Percentiles rank a stretch among this genome's conserved stretches.
phyloP scores from a whole-genome alignment of 1,140 invertebrate genomes.

The Coenobita brevimanus region DNA sequence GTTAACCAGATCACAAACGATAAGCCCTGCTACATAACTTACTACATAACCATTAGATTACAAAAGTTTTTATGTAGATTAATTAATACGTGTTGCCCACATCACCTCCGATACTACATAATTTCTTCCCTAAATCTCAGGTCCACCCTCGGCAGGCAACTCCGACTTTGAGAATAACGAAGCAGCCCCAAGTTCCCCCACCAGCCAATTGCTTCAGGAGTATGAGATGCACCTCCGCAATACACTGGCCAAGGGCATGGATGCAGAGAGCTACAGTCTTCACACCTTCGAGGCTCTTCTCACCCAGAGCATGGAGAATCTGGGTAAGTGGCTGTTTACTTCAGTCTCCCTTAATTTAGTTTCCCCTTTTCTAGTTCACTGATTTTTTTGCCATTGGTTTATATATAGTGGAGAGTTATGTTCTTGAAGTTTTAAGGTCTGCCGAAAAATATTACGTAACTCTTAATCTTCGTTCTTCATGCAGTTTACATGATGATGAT shows the following conservation, averaged over 20 bases:
- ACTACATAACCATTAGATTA: neutral
- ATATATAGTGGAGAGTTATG: no score
- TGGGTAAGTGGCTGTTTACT: conserved; percentile 76
- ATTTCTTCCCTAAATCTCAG: neutral
- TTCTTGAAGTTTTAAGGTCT: no score
- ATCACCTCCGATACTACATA: neutral
- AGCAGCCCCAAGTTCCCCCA: conserved; percentile 86
- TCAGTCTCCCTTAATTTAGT: neutral
- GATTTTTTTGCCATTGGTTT: no score
- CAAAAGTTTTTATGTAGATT: no score
- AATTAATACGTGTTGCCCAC: no score
- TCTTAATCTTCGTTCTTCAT: no score
- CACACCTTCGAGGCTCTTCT: conserved; percentile 94
- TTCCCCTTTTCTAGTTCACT: no score
- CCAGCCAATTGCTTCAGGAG: conserved; percentile 88
- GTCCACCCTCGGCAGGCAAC: conserved; percentile 57
- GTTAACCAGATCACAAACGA: no score
- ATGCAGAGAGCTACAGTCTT: conserved; percentile 93
- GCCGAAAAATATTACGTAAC: no score
- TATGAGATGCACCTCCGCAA: conserved; percentile 97
- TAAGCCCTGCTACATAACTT: neutral
- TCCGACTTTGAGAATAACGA: conserved; percentile 67
- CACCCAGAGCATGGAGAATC: conserved; percentile 95
- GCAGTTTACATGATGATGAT: no score
- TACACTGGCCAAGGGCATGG: conserved; percentile 94